phyloP scores from a whole-genome alignment of 2,888 invertebrate genomes.

The Xanthia togata region DNA sequence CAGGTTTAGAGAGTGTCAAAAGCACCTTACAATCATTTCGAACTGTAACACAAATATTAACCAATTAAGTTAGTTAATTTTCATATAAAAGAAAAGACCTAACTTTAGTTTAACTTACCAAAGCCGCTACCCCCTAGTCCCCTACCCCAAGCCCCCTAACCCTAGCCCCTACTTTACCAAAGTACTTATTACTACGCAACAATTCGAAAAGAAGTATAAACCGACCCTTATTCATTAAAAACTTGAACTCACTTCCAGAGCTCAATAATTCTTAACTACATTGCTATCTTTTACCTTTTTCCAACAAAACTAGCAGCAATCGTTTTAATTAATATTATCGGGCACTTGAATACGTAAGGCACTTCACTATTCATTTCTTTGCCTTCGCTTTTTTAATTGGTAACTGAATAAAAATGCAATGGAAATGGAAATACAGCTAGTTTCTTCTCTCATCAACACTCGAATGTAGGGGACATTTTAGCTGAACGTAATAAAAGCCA shows the following conservation, averaged over 20 bases:
- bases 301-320: constrained; percentile 9
- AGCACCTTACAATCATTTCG: background rate
- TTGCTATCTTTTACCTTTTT: constrained; percentile 14
- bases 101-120: background rate
- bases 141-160: background rate
- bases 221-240: constrained; percentile 7
- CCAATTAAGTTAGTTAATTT: background rate
- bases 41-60: background rate
- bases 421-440: constrained; percentile 3
- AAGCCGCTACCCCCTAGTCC: background rate
- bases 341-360: constrained; percentile 20
- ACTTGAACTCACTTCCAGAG: constrained; percentile 4
- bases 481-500: background rate
- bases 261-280: constrained; percentile 22
- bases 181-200: background rate
- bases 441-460: background rate
- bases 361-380: constrained; percentile 24
- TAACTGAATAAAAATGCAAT: constrained; percentile 37
- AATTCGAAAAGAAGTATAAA: background rate
- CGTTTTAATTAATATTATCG: constrained; percentile 29
- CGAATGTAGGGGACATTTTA: background rate
- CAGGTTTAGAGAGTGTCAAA: background rate
- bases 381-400: constrained; percentile 7
- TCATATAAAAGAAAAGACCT: background rate
- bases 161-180: background rate